Conservation (phyloP, 92 coral and sea anemone genomes). For the Heliopora coerulea region DNA sequence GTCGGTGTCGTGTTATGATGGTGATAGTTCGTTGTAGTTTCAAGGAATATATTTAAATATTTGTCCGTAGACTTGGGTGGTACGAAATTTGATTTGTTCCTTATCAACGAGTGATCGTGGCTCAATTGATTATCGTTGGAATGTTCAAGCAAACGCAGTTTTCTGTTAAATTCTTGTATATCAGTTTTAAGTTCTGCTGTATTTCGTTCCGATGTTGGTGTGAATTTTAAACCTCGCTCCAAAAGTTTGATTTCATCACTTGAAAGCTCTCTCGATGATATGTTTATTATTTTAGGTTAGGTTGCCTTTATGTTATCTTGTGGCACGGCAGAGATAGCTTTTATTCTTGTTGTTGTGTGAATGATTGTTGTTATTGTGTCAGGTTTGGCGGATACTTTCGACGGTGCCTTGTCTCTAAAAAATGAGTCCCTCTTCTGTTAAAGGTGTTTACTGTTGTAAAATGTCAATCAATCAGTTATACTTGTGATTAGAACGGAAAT, state of each 20-base stretch:
- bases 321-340: background rate
- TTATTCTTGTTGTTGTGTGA: too few species aligned
- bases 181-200: background rate
- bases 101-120: too few species aligned
- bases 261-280: background rate
- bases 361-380: background rate
- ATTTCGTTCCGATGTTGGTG: background rate
- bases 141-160: background rate
- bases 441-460: too few species aligned
- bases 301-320: background rate
- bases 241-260: background rate
- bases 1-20: too few species aligned
- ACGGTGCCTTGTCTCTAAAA: background rate
- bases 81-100: too few species aligned
- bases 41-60: too few species aligned
- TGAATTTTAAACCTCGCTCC: background rate
- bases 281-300: background rate
- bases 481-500: too few species aligned
- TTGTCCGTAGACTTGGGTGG: too few species aligned
- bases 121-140: background rate
- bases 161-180: slow-evolving; percentile 8
- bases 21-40: too few species aligned
- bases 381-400: background rate
- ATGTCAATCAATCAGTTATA: too few species aligned
- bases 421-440: background rate